Evolutionary conservation across 2,888 invertebrate genomes (phyloP).

Genomic region (Lasioglossum vierecki): DNA sequence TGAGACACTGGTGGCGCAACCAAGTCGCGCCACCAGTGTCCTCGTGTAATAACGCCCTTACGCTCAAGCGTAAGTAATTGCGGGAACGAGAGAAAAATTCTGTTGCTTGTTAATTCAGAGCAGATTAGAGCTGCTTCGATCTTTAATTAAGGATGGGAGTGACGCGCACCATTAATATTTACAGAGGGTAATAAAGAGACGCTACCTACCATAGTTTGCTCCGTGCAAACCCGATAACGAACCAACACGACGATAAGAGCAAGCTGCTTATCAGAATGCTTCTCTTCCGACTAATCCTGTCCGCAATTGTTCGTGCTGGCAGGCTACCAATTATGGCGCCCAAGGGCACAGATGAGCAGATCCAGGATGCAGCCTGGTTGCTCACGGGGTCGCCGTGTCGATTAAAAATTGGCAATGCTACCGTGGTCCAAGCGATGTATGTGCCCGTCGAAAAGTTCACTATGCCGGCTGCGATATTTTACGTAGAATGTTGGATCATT

Average conservation of each 20-base stretch:
- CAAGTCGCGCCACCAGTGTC: too few relatives aligned
- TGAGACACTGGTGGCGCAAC: too few relatives aligned
- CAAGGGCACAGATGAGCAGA: constrained; percentile 88
- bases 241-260: constrained; percentile 73
- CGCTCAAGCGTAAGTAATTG: not conserved
- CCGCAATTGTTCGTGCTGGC: constrained; percentile 87
- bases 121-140: not conserved
- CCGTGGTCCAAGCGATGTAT: constrained; percentile 87
- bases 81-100: not conserved
- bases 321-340: constrained; percentile 89
- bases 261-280: constrained; percentile 70
- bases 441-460: constrained; percentile 86
- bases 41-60: too few relatives aligned
- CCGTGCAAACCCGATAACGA: constrained; percentile 85
- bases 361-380: constrained; percentile 88
- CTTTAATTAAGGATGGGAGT: not conserved
- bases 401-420: constrained; percentile 83
- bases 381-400: constrained; percentile 75
- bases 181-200: constrained; percentile 9
- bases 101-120: not conserved
- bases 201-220: constrained; percentile 85
- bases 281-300: constrained; percentile 79
- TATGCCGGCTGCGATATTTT: constrained; percentile 84
- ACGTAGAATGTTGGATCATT: not conserved
- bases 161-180: not conserved